Conservation (phyloP, 2,888 invertebrate genomes). For the Eubasilissa splendida region DNA sequence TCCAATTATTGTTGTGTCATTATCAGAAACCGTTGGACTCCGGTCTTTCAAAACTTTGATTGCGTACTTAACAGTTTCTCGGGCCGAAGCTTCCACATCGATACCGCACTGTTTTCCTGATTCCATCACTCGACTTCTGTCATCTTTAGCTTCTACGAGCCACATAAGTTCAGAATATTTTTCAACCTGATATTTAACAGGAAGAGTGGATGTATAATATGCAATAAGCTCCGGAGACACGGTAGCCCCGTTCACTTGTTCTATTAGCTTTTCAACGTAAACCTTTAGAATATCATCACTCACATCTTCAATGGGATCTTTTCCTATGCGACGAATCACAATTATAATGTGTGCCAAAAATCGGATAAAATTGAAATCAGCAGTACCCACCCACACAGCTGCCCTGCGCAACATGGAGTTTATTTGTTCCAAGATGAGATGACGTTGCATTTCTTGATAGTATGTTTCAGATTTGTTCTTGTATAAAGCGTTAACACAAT, state of each 20-base stretch:
- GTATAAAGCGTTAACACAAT: slow-evolving; percentile 68
- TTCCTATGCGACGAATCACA: slow-evolving; percentile 86
- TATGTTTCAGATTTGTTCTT: slow-evolving; percentile 76
- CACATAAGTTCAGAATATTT: slow-evolving; percentile 82
- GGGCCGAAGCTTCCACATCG: slow-evolving; percentile 88
- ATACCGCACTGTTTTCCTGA: slow-evolving; percentile 84
- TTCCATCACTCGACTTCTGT: slow-evolving; percentile 77
- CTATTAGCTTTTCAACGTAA: slow-evolving; percentile 81
- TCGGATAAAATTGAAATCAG: slow-evolving; percentile 76
- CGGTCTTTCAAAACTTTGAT: slow-evolving; percentile 62
- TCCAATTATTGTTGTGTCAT: slow-evolving; percentile 79
- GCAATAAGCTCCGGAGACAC: slow-evolving; percentile 87
- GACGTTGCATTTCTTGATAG: slow-evolving; percentile 86
- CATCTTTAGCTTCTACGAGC: slow-evolving; percentile 76
- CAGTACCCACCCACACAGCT: slow-evolving; percentile 76
- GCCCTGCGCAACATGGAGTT: slow-evolving; percentile 81
- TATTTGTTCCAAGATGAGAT: slow-evolving; percentile 88
- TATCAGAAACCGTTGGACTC: slow-evolving; percentile 67
- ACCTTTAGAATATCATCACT: slow-evolving; percentile 85
- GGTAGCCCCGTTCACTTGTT: slow-evolving; percentile 70
- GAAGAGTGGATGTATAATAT: slow-evolving; percentile 87
- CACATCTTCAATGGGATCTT: slow-evolving; percentile 78
- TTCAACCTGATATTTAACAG: slow-evolving; percentile 69
- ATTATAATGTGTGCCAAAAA: slow-evolving; percentile 90
- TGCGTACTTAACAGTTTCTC: slow-evolving; percentile 86